Conservation (phyloP, 1,140 invertebrate genomes). For the Drosophila ercepeae region DNA sequence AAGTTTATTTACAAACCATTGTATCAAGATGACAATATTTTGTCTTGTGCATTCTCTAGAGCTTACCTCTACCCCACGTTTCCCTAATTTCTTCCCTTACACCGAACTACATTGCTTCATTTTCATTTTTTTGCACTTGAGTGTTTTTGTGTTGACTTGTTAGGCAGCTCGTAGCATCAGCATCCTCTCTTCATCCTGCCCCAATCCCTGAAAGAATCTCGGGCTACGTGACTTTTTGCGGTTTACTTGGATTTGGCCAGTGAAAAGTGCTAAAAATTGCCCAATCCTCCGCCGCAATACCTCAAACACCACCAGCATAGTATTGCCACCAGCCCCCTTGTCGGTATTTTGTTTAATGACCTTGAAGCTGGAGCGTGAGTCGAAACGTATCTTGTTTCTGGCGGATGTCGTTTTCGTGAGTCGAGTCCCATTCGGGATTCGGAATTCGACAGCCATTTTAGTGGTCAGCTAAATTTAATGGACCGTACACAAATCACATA, state of each 20-base stretch:
- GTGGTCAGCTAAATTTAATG: conserved; percentile 65
- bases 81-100: neutral
- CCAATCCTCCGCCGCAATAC: conserved; percentile 29
- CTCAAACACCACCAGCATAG: neutral
- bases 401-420: conserved; percentile 37
- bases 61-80: neutral
- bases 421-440: conserved; percentile 7
- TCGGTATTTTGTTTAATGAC: conserved; percentile 68
- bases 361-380: conserved; percentile 56
- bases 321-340: conserved; percentile 1
- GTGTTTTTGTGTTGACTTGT: conserved; percentile 67
- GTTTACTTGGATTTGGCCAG: conserved; percentile 73
- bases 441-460: conserved; percentile 3
- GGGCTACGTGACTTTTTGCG: conserved; percentile 78
- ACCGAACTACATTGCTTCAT: conserved; percentile 48
- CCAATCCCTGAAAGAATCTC: conserved; percentile 43
- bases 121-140: conserved; percentile 70
- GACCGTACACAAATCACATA: conserved; percentile 17
- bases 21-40: neutral
- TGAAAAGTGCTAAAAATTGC: conserved; percentile 77
- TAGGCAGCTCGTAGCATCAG: conserved; percentile 41
- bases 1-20: neutral
- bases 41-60: conserved; percentile 7
- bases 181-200: conserved; percentile 36
- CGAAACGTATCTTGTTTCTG: conserved; percentile 62